These are phyloP conservation scores for Phalacrocorax brasilianus DNA, from an alignment of 2,113 vertebrate species.

Conservation along the genomic window DNA sequence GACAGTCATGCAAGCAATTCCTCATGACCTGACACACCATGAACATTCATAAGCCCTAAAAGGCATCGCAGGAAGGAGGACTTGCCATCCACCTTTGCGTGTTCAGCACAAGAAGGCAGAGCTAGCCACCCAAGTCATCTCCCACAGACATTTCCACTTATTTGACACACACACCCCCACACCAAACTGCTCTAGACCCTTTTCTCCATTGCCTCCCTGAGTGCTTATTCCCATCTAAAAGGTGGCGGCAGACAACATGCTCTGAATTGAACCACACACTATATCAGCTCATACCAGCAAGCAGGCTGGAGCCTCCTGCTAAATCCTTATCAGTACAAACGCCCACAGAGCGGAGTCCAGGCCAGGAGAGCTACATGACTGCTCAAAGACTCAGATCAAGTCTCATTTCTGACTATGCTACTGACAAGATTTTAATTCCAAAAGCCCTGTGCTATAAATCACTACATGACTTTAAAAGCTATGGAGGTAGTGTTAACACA, in stretches of 20 bases:
- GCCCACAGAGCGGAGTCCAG: not conserved
- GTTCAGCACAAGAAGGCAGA: not conserved
- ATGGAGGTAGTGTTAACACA: not conserved
- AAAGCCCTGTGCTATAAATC: not conserved
- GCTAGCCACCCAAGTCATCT: not conserved
- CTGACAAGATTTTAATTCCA: not conserved
- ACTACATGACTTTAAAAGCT: not conserved
- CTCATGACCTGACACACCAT: not conserved
- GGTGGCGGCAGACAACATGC: not conserved
- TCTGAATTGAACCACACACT: not conserved
- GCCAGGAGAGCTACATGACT: not conserved
- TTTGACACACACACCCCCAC: not conserved
- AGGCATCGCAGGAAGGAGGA: not conserved
- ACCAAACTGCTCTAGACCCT: not conserved
- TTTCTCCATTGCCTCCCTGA: not conserved
- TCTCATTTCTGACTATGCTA: not conserved
- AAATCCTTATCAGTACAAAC: not conserved
- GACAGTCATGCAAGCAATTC: not conserved
- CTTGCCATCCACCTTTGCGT: not conserved
- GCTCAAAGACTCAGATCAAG: not conserved
- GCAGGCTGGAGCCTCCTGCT: not conserved
- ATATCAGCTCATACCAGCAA: not conserved
- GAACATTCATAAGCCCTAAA: not conserved
- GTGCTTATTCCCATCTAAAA: not conserved
- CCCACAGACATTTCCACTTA: not conserved